Base-by-base conservation (phyloP, 37 sponge, comb jelly and placozoan species). In the Beroe ovata region DNA sequence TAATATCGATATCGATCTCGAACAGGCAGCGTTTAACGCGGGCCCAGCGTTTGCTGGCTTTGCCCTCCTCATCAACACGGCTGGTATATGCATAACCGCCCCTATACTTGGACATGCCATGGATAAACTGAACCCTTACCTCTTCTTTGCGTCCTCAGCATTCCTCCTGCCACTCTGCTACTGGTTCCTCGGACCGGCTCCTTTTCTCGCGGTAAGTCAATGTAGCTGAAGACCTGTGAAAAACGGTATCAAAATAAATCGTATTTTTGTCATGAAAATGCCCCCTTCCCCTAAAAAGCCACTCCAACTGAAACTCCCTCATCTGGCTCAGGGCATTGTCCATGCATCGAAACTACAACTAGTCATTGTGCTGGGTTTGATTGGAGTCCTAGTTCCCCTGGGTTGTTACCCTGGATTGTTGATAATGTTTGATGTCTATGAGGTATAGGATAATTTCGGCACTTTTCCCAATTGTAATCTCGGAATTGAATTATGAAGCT, bases 61-160 rank as follows among this genome's bases (percentile, higher is more conserved):
- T 42, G 42, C 54, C 28, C 84, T 77, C 22, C 84, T 77, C 8
- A 77, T 77, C 47, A 77, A 77, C 84, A 77, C 84, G 1, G 84
- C 84, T 19, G 84, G 84, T 77, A 77, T 77, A 42, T 42, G 42
- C 54, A 77, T 77, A 25, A 42, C 54, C 16, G 42, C 84, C 84
- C 84, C 84, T 25, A 8, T 77, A 25, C 54, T 77, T 21, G 84
- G 84, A 11, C 54, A 77, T 36, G 28, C 28, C 8, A 77, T 77
- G 84, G 84, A 77, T 39, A 39, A 42, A 41, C 28, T 77, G 28
- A 77, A 77, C 84, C 84, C 84, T 25, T 77, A 77, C 54, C 4
- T 77, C 84, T 77, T 77, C 84, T 21, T 77, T 20, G 54, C 54
- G 39, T 20, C 54, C 47, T 39, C 54, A n/a, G 84, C 84, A 4